Evolutionary conservation across 2,113 vertebrate species (phyloP).

Genomic region (Ondatra zibethicus): DNA sequence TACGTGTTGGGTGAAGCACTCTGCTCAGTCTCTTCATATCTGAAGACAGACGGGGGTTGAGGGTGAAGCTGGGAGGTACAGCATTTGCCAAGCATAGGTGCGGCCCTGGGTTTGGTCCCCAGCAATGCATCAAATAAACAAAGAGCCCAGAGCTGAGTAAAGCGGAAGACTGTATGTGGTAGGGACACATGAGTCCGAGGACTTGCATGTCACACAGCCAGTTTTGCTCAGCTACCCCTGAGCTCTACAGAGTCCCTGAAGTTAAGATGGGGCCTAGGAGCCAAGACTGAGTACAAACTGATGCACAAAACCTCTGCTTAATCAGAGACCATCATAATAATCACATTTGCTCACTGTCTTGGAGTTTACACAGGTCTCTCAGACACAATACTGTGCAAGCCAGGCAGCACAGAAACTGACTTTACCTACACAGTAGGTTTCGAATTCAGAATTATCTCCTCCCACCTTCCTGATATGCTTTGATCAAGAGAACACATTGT

Average conservation of each 20-base stretch:
- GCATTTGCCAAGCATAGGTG: not conserved
- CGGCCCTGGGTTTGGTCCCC: not conserved
- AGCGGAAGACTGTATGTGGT: no score
- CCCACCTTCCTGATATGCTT: not conserved
- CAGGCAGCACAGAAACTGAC: not conserved
- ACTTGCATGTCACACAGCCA: no score
- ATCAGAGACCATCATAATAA: not conserved
- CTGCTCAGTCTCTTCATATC: not conserved
- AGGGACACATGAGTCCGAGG: not conserved
- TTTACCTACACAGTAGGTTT: not conserved
- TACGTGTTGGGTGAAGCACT: not conserved
- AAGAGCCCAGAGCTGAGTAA: not conserved
- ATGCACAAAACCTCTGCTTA: not conserved
- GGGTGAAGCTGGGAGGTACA: not conserved
- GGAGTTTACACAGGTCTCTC: not conserved
- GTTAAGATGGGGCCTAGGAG: not conserved
- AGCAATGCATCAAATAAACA: not conserved
- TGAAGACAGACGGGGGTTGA: not conserved
- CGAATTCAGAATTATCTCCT: not conserved
- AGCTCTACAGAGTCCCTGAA: not conserved
- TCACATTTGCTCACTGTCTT: not conserved
- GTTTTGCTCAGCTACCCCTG: rapidly evolving
- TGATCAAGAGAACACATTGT: not conserved
- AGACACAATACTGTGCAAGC: not conserved
- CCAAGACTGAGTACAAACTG: no score